Conservation (phyloP, 2,888 invertebrate genomes). For the Plebejus anna region DNA sequence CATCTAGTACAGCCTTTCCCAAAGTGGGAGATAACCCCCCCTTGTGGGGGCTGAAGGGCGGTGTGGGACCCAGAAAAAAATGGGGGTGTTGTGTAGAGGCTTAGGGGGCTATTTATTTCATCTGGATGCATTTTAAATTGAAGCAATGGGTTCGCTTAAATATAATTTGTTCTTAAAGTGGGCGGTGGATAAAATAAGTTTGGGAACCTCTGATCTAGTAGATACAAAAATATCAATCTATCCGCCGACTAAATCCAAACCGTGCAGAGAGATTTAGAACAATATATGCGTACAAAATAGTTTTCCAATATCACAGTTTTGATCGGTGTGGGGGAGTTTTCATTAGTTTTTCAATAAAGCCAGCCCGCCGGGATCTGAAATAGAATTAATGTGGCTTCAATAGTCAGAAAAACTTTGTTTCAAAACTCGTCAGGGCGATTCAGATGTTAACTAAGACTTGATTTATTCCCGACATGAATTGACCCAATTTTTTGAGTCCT, state of each 20-base stretch:
- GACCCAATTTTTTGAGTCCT: neutral
- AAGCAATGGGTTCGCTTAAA: no score
- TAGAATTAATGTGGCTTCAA: slow-evolving; percentile 34
- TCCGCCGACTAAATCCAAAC: neutral
- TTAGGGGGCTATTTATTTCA: no score
- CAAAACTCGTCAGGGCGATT: slow-evolving; percentile 29
- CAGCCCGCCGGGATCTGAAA: slow-evolving; percentile 31
- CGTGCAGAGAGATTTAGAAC: neutral
- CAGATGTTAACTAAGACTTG: slow-evolving; percentile 36
- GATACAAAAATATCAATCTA: neutral
- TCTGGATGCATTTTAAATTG: no score
- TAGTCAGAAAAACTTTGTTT: slow-evolving; percentile 34
- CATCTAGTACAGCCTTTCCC: no score
- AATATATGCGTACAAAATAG: slow-evolving; percentile 36
- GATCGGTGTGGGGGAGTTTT: slow-evolving; percentile 36
- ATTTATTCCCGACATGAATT: slow-evolving; percentile 12
- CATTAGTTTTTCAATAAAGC: slow-evolving; percentile 43
- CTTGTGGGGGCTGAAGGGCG: no score
- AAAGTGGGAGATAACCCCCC: no score
- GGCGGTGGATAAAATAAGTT: no score
- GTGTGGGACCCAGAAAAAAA: no score
- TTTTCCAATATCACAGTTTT: slow-evolving; percentile 40
- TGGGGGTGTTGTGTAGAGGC: no score
- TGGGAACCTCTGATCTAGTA: no score
- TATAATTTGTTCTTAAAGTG: no score